Base-by-base conservation (phyloP, 2,888 invertebrate genomes). In the Sesia apiformis region DNA sequence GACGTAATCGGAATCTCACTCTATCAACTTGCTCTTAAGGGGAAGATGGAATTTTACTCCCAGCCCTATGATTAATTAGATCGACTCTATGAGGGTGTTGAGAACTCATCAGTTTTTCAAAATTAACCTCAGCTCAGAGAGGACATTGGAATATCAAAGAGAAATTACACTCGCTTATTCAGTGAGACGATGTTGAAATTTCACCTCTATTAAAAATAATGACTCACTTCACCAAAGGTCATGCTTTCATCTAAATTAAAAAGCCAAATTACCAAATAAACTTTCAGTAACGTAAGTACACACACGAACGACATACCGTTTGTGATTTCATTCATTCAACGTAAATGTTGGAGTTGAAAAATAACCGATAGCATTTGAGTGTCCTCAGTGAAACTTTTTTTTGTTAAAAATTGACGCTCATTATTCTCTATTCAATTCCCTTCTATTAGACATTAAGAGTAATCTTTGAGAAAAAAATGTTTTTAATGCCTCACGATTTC, bases 1-100 rank as follows among this genome's bases (percentile, higher is more conserved):
- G 54, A 58, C 58, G 62, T 71, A 70, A 72, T 71, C 70, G 67
- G 66, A 72, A 73, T 70, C 67, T 50, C 23, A 50, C 50, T 50
- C 50, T 50, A 50, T 50, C 50, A 50, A 50, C 39, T 50, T 7
- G 38, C 70, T 64, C 64, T 60, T 56, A 59, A 61, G 63, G 63
- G 61, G 60, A 59, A 63, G 57, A 49, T 43, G 54, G 55, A 40
- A 53, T 55, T 52, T 57, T 57, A 56, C 56, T 55, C 49, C 54
- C 57, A 55, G 57, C 57, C 55, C 60, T 56, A 58, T 62, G 60
- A 62, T 60, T 57, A 57, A 57, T 60, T 59, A 60, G 59, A 58
- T 57, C 55, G 58, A 56, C 53, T 56, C 23, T 42, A 55, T 56
- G 58, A 60, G 53, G 43, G 58, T 60, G 56, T 56, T 59, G 62